phyloP scores from a whole-genome alignment of 2,888 invertebrate genomes.

The Euphydryas editha region DNA sequence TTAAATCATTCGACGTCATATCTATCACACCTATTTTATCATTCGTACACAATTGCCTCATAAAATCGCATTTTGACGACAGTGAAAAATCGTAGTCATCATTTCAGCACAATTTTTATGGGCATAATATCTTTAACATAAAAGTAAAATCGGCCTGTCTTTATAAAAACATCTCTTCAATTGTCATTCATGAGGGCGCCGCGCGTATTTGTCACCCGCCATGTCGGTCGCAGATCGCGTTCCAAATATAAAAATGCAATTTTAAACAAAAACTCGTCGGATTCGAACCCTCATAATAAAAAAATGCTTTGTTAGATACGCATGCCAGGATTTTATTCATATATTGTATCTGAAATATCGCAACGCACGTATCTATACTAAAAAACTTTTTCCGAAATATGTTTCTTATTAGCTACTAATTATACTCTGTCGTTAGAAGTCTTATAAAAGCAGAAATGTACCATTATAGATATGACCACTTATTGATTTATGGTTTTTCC shows the following conservation, averaged over 20 bases:
- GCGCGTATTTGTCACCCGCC: slow-evolving; percentile 82
- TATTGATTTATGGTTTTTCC: too few species aligned
- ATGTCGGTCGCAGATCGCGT: slow-evolving; percentile 74
- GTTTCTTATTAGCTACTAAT: not conserved
- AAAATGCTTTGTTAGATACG: slow-evolving; percentile 67
- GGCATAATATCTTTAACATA: slow-evolving; percentile 81
- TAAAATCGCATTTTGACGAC: slow-evolving; percentile 75
- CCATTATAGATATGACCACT: too few species aligned
- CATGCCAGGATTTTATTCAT: slow-evolving; percentile 46
- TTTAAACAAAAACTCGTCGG: slow-evolving; percentile 78
- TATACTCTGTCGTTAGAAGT: not conserved
- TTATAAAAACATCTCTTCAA: slow-evolving; percentile 82
- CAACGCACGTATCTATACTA: not conserved
- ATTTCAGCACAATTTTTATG: slow-evolving; percentile 81
- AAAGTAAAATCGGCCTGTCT: slow-evolving; percentile 78
- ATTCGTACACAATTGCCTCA: slow-evolving; percentile 61
- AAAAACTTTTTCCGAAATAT: not conserved
- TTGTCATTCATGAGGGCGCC: slow-evolving; percentile 82
- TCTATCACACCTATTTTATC: slow-evolving; percentile 29
- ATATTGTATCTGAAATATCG: not conserved
- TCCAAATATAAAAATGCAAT: slow-evolving; percentile 83
- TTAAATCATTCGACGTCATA: not conserved
- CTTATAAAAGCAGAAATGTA: not conserved
- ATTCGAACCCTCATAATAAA: slow-evolving; percentile 78
- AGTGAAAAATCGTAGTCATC: slow-evolving; percentile 81